Evolutionary conservation across 2,797 vertebrate genomes (phyloP).

Genomic region (Sebastiscus tertius): DNA sequence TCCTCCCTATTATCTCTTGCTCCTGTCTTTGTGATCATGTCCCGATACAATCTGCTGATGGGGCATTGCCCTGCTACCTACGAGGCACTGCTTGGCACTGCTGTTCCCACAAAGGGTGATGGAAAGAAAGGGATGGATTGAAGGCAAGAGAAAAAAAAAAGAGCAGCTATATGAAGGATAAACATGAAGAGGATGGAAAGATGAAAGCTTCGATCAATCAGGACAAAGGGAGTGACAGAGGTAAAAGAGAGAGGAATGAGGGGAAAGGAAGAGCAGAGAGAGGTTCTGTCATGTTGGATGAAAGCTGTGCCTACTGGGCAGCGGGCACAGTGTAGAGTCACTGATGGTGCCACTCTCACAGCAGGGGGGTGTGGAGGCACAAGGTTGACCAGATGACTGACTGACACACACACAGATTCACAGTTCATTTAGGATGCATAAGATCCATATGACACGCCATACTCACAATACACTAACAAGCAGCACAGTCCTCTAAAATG

Average conservation of each 20-base stretch:
- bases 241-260: constrained; percentile 46
- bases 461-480: not conserved
- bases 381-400: constrained; percentile 67
- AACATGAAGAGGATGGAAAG: constrained; percentile 56
- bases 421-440: constrained; percentile 8
- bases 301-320: constrained; percentile 76
- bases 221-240: constrained; percentile 44
- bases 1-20: not conserved
- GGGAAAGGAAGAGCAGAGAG: constrained; percentile 43
- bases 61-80: constrained; percentile 43
- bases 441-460: not conserved
- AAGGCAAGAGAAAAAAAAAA: constrained; percentile 41
- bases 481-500: not conserved
- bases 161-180: constrained; percentile 43
- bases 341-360: constrained; percentile 70
- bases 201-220: constrained; percentile 58
- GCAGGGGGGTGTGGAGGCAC: constrained; percentile 63
- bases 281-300: constrained; percentile 69
- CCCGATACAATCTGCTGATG: constrained; percentile 37
- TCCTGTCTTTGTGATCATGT: constrained; percentile 38
- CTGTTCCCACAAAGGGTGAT: constrained; percentile 49
- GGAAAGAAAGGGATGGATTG: constrained; percentile 32
- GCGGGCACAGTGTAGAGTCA: constrained; percentile 54
- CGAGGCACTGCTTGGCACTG: constrained; percentile 41
- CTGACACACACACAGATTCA: constrained; percentile 15